These are phyloP conservation scores for Balaenoptera acutorostrata DNA, from an alignment of 2,113 vertebrate species.

Conservation along the genomic window DNA sequence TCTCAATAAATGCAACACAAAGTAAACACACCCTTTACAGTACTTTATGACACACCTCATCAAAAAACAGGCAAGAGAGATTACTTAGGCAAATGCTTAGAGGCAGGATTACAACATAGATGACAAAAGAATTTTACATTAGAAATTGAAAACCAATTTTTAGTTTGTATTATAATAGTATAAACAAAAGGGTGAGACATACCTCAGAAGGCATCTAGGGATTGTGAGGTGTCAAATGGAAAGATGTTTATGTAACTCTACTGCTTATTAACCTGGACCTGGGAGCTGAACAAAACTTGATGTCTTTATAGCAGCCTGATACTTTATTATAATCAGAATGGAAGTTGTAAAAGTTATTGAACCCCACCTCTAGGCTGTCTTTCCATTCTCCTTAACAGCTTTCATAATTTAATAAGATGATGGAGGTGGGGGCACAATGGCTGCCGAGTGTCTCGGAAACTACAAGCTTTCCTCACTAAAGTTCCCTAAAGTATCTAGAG, in stretches of 20 bases:
- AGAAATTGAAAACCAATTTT: constrained; percentile 2
- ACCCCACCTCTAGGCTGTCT: neutral
- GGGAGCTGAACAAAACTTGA: neutral
- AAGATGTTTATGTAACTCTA: neutral
- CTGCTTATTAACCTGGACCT: neutral
- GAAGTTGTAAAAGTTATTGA: neutral
- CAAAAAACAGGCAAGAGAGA: neutral
- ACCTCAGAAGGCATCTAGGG: neutral
- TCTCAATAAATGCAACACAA: neutral
- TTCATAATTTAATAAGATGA: neutral
- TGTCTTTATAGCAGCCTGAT: neutral
- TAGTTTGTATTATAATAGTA: neutral
- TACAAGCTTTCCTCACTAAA: neutral
- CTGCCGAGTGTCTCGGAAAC: neutral
- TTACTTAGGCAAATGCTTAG: neutral
- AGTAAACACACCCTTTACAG: constrained; percentile 37
- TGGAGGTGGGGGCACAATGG: neutral
- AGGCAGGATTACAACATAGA: neutral
- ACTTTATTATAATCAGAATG: neutral
- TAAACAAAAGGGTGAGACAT: neutral
- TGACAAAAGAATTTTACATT: constrained; percentile 13
- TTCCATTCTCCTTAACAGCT: neutral
- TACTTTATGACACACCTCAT: neutral
- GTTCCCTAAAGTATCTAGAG: neutral
- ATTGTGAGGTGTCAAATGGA: neutral